phyloP scores from a whole-genome alignment of 2,888 invertebrate genomes.

The Nasonovia ribisnigri region DNA sequence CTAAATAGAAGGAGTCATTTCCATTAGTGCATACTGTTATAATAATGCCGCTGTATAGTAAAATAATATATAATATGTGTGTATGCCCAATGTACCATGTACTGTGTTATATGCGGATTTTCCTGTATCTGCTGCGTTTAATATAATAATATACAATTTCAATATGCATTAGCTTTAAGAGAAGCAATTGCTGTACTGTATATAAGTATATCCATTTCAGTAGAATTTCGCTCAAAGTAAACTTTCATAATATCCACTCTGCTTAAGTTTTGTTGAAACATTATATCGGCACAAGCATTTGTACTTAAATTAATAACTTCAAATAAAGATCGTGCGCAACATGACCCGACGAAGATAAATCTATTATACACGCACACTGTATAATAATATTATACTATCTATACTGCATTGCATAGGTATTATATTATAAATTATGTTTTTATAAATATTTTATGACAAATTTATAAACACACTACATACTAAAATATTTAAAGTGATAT shows the following conservation, averaged over 20 bases:
- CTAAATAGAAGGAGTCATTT: not conserved
- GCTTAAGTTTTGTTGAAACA: not conserved
- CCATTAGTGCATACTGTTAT: not conserved
- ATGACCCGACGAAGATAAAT: not conserved
- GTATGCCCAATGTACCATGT: not conserved
- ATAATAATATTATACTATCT: not conserved
- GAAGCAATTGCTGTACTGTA: not conserved
- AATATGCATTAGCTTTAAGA: conserved; percentile 10
- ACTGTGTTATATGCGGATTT: not conserved
- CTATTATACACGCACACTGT: not conserved
- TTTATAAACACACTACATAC: no score
- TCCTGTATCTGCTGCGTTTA: not conserved
- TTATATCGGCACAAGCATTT: not conserved
- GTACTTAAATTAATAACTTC: not conserved
- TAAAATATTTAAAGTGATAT: not conserved
- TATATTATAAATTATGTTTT: no score
- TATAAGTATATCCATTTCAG: not conserved
- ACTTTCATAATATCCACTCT: not conserved
- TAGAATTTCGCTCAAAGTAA: conserved; percentile 6
- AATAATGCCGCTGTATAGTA: not conserved
- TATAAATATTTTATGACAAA: no score
- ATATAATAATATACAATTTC: not conserved
- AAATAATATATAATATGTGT: no score
- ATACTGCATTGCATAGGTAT: not conserved
- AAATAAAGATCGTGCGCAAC: not conserved